phyloP scores from a whole-genome alignment of 2,888 invertebrate species.

The Euplexia lucipara region DNA sequence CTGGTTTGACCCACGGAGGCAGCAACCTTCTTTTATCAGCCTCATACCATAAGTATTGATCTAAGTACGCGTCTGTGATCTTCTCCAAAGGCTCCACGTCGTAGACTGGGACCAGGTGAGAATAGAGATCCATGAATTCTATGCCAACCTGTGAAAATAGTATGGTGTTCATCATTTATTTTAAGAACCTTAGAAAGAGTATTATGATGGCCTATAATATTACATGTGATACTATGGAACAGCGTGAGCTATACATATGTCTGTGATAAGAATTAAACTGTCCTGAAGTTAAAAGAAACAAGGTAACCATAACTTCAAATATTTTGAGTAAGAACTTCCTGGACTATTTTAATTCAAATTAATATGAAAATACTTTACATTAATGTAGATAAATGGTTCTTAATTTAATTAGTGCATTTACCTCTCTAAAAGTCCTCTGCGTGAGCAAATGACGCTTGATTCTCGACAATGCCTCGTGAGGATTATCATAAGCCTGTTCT shows the following conservation, averaged over 20 bases:
- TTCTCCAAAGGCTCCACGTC: constrained; percentile 99
- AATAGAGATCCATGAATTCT: constrained; percentile 99
- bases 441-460: constrained; percentile 99
- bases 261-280: no score
- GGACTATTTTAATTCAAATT: no score
- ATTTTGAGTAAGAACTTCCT: no score
- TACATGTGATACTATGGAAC: no score
- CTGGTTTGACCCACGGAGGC: constrained; percentile 99
- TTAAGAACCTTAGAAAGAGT: neutral
- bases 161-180: neutral
- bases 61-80: constrained; percentile 99
- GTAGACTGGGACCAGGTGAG: constrained; percentile 99
- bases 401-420: no score
- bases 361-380: no score
- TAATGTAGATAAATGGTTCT: no score
- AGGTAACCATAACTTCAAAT: no score
- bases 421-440: constrained; percentile 99
- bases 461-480: constrained; percentile 99
- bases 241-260: no score
- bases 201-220: no score
- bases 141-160: constrained; percentile 94
- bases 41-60: constrained; percentile 99
- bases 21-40: constrained; percentile 99
- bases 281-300: no score
- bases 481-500: constrained; percentile 99